Conservation (phyloP, 2,797 vertebrate genomes). For the Cyprinodon diabolis region DNA sequence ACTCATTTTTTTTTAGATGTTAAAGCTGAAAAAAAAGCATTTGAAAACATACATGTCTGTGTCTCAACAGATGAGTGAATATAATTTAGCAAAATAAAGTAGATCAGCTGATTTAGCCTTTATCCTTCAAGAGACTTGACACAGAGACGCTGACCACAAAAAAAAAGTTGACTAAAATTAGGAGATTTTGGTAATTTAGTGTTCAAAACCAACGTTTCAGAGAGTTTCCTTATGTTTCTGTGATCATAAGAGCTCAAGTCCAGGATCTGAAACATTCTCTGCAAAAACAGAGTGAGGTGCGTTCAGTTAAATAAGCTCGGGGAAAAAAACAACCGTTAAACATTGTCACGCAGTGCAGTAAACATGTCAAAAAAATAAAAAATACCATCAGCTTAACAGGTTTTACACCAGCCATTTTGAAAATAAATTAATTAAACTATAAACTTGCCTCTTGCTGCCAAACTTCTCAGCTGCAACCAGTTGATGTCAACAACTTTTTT, state of each 20-base stretch:
- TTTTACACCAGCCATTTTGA: background rate
- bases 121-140: background rate
- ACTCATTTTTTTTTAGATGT: background rate
- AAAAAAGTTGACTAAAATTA: background rate
- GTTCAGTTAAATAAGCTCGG: background rate
- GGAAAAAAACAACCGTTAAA: background rate
- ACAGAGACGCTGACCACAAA: background rate
- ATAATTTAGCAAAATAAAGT: background rate
- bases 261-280: background rate
- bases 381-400: background rate
- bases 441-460: background rate
- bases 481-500: background rate
- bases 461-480: background rate
- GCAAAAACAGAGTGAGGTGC: background rate
- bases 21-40: background rate
- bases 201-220: background rate
- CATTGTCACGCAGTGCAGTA: background rate
- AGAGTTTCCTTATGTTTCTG: background rate
- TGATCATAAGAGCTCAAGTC: too few species aligned
- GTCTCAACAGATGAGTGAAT: background rate
- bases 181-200: background rate
- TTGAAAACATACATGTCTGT: background rate
- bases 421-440: slow-evolving; percentile 4
- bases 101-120: slow-evolving; percentile 1
- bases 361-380: background rate